Evolutionary conservation across 2,113 vertebrate species (phyloP), one percentile per base, ranked within the genome.

Genomic region (Cyanoliseus patagonus): DNA sequence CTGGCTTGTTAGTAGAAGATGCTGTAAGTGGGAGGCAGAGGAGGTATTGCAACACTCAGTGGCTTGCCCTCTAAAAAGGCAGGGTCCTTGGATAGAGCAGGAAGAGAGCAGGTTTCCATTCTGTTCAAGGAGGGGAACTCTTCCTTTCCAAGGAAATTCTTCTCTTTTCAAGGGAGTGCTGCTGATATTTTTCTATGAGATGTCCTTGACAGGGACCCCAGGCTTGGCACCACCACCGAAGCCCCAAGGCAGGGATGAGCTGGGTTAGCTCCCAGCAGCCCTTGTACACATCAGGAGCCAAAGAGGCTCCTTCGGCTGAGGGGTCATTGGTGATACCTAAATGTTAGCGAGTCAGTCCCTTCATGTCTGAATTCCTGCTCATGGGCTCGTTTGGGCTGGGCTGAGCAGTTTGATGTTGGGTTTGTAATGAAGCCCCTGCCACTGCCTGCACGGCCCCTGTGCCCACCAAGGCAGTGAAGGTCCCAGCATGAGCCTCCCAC

Each of bases 371-470:
- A n/a, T 83, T 74, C 66, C 47, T 55, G 77, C 41, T 68, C 14
- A 37, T 5, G 27, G 27, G 30, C 15, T 19, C 2, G 0, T 66
- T 47, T 25, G 11, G 23, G 47, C 28, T 78, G 72, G 39, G 59
- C 52, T 2, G 11, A 77, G 31, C 66, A 47, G 64, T 72, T 37
- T 42, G 51, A 20, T 66, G 64, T 28, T 64, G 24, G 37, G n/a
- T 82, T 86, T 53, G 30, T 35, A 44, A 41, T 11, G 44, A 75
- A 57, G 49, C 23, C 35, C 13, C 23, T 33, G 23, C 25, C 31
- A 35, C 31, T 1, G 2, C 20, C 37, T 77, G 30, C 57, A 59
- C 0, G 0, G 42, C 11, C 35, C 14, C 35, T 15, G 13, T 9
- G 33, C 24, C 42, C 17, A 44, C 33, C 0, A 2, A 39, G 37